Percentiles rank a stretch among this genome's conserved stretches.
Evolutionary conservation across 2,113 vertebrate genomes (phyloP).

Genomic region (Electrona antarctica): DNA sequence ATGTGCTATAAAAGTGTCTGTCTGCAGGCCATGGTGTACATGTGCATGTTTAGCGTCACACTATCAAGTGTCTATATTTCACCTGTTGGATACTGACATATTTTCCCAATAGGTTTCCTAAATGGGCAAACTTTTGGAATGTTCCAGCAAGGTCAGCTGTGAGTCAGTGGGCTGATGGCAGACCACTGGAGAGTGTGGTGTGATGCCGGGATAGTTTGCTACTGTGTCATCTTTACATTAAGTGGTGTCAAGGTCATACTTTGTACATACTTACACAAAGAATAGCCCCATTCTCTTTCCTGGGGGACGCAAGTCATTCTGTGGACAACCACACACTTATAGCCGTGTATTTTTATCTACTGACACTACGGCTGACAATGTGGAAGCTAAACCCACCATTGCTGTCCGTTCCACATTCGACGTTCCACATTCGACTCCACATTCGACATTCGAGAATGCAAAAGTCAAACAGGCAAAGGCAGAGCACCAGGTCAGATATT

Average conservation of each 20-base stretch:
- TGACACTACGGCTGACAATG: conserved; percentile 40
- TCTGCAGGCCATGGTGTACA: background rate
- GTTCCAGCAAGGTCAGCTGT: conserved; percentile 62
- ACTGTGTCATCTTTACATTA: conserved; percentile 61
- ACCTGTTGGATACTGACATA: conserved; percentile 4
- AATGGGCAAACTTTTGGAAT: conserved; percentile 49
- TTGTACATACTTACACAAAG: conserved; percentile 48
- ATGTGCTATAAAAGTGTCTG: background rate
- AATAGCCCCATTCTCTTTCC: conserved; percentile 17
- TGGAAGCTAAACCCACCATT: conserved; percentile 36
- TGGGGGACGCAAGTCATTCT: conserved; percentile 30
- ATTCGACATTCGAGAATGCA: conserved; percentile 31
- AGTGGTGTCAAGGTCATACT: conserved; percentile 54
- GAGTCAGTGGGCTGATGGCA: conserved; percentile 56
- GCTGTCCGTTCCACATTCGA: conserved; percentile 33
- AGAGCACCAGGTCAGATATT: conserved; percentile 66
- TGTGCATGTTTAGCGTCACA: conserved; percentile 52
- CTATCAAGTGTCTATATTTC: background rate
- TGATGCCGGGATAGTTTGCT: conserved; percentile 36
- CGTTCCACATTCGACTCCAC: conserved; percentile 15
- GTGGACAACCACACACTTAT: conserved; percentile 44
- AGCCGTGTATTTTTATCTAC: conserved; percentile 52
- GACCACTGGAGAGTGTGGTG: conserved; percentile 20
- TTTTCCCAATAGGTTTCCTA: conserved; percentile 49
- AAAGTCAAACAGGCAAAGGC: conserved; percentile 66